phyloP scores from a whole-genome alignment of 2,797 vertebrate genomes.

The Micromesistius poutassou region DNA sequence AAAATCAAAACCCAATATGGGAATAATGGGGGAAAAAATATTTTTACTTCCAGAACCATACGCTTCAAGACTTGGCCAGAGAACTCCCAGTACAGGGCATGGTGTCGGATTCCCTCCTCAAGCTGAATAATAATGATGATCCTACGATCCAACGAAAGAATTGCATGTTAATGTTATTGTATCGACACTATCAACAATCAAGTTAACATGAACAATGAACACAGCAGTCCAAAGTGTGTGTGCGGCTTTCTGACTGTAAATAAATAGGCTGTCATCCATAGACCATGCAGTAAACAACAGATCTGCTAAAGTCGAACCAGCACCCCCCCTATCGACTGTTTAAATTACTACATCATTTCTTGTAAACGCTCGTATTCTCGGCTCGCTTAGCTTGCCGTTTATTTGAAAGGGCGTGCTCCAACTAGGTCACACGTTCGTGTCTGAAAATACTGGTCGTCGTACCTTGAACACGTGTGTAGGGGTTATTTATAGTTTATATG shows the following conservation, averaged over 20 bases:
- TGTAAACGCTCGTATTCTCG: slow-evolving; percentile 52
- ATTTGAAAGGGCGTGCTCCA: not conserved
- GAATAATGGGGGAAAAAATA: too few relatives aligned
- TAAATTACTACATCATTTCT: slow-evolving; percentile 53
- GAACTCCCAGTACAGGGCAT: not conserved
- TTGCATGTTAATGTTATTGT: not conserved
- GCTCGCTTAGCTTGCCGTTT: not conserved
- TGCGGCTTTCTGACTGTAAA: not conserved
- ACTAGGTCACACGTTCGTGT: not conserved
- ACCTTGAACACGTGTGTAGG: not conserved
- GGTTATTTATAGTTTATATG: not conserved
- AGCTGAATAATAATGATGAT: not conserved
- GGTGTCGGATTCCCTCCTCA: not conserved
- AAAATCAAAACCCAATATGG: not conserved
- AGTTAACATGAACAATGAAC: not conserved
- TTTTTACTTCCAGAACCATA: too few relatives aligned
- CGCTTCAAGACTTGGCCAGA: too few relatives aligned
- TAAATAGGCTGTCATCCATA: not conserved
- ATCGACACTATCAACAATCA: not conserved
- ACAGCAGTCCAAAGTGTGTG: not conserved
- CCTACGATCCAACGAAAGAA: not conserved
- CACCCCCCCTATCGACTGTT: slow-evolving; percentile 21
- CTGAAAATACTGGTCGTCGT: not conserved
- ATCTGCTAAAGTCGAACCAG: not conserved
- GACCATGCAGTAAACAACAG: not conserved